A percentile compares a stretch with the other conserved stretches of the same genome.
These are phyloP conservation scores for Eulemur rufifrons DNA, from an alignment of 2,113 vertebrate species.

Conservation along the genomic window DNA sequence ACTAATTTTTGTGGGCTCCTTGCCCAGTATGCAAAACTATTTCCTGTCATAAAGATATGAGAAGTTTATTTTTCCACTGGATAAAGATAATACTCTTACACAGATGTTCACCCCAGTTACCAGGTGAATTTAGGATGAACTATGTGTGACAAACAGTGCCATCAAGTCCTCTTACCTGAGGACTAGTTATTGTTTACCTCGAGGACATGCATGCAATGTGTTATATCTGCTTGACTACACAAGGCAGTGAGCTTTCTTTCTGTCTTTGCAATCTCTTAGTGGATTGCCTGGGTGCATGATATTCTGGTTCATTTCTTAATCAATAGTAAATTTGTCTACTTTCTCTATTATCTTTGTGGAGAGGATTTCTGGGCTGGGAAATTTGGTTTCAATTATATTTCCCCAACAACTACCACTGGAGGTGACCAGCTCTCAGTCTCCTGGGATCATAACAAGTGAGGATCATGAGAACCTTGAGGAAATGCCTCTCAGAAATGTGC, in stretches of 20 bases:
- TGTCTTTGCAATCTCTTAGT: not conserved
- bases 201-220: accelerated
- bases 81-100: not conserved
- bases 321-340: not conserved
- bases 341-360: not conserved
- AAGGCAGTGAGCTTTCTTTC: not conserved
- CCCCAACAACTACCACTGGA: not conserved
- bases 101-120: not conserved
- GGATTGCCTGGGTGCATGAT: too few species aligned
- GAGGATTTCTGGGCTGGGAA: not conserved
- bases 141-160: not conserved
- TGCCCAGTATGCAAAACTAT: not conserved
- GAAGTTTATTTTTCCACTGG: not conserved
- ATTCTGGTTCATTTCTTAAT: not conserved
- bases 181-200: not conserved
- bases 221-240: accelerated
- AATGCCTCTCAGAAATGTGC: not conserved
- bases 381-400: not conserved
- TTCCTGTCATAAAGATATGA: not conserved
- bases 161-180: not conserved
- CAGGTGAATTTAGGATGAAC: not conserved
- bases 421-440: not conserved
- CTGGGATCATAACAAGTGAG: not conserved
- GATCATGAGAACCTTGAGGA: not conserved
- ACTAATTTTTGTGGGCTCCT: not conserved